Evolutionary conservation across 2,113 vertebrate genomes (phyloP).

Genomic region (Perccottus glenii): DNA sequence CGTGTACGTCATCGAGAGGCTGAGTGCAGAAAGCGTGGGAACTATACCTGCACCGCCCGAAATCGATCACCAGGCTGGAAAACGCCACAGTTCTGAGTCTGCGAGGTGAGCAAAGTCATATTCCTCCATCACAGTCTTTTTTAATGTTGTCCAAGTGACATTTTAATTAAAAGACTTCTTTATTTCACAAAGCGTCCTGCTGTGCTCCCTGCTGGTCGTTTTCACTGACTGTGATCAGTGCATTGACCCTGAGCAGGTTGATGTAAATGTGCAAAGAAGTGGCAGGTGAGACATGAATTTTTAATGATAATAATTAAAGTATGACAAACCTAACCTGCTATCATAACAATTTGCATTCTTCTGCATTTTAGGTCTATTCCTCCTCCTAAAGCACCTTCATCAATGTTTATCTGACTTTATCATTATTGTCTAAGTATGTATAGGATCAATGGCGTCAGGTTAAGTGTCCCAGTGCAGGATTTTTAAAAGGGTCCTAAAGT

Average conservation of each 20-base stretch:
- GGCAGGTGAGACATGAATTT: slow-evolving; percentile 5
- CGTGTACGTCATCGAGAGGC: slow-evolving; percentile 46
- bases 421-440: too few species aligned
- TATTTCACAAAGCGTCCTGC: slow-evolving; percentile 46
- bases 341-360: neutral
- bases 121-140: neutral
- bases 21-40: slow-evolving; percentile 44
- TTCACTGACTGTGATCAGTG: slow-evolving; percentile 21
- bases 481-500: too few species aligned
- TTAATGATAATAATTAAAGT: neutral
- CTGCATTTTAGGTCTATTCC: neutral
- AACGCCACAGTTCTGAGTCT: slow-evolving; percentile 46
- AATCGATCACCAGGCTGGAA: slow-evolving; percentile 61
- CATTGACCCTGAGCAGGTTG: slow-evolving; percentile 10
- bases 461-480: too few species aligned
- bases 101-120: slow-evolving; percentile 40
- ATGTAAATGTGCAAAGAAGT: slow-evolving; percentile 3
- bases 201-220: slow-evolving; percentile 50
- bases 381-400: too few species aligned
- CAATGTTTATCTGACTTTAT: too few species aligned
- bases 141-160: neutral
- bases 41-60: slow-evolving; percentile 69
- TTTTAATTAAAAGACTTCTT: neutral
- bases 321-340: neutral
- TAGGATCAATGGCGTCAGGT: too few species aligned